Conservation (phyloP, 2,113 vertebrate species). For the Cynocephalus volans region DNA sequence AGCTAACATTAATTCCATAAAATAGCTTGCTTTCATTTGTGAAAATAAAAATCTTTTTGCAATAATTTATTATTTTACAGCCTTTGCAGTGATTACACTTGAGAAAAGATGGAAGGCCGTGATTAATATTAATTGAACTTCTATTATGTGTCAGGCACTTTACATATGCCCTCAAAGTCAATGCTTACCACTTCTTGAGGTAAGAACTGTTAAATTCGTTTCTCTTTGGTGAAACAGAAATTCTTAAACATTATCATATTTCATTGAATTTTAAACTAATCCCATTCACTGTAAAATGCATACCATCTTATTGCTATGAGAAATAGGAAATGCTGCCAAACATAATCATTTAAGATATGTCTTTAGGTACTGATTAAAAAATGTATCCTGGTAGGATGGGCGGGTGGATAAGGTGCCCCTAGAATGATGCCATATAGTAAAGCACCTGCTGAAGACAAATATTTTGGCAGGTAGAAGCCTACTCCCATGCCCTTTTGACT, state of each 20-base stretch:
- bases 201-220: background rate
- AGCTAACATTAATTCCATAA: background rate
- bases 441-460: background rate
- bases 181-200: background rate
- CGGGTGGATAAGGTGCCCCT: too few species aligned
- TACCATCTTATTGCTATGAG: background rate
- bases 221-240: background rate
- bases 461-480: background rate
- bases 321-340: conserved; percentile 37
- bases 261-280: conserved; percentile 26
- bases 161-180: background rate
- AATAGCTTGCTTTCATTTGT: background rate
- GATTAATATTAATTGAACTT: background rate
- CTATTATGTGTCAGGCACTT: background rate
- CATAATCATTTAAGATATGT: background rate
- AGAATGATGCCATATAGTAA: background rate
- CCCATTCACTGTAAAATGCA: background rate
- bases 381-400: background rate
- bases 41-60: background rate
- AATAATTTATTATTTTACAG: background rate
- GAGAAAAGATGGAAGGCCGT: background rate
- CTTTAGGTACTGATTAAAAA: background rate
- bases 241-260: background rate
- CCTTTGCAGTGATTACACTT: background rate
- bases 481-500: background rate